Percentiles rank a stretch among this genome's conserved stretches.
Evolutionary conservation across 2,113 vertebrate genomes (phyloP).

Genomic region (Kobus ellipsiprymnus): DNA sequence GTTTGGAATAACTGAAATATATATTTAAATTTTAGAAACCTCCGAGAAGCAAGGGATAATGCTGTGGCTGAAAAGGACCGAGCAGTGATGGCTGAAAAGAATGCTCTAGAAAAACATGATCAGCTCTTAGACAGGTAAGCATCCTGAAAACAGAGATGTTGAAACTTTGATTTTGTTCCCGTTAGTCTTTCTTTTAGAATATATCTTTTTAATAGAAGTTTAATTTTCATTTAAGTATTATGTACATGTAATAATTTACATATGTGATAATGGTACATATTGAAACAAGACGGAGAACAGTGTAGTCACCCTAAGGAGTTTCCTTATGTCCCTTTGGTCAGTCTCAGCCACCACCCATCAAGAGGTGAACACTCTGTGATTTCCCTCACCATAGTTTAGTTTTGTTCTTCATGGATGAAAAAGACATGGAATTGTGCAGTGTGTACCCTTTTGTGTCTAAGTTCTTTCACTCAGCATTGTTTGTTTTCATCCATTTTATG

Average conservation of each 20-base stretch:
- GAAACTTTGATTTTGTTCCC: background rate
- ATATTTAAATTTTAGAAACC: conserved; percentile 81
- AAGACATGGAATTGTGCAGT: background rate
- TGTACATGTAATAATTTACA: background rate
- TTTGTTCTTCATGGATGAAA: background rate
- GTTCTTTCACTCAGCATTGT: background rate
- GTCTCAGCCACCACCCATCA: background rate
- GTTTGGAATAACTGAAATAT: conserved; percentile 24
- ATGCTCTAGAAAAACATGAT: conserved; percentile 89
- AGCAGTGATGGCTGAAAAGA: conserved; percentile 87
- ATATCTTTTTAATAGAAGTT: background rate
- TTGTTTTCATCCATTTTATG: background rate
- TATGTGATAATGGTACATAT: background rate
- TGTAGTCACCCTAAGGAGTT: background rate
- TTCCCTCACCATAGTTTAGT: background rate
- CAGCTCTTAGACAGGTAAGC: conserved; percentile 95
- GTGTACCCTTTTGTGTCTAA: background rate
- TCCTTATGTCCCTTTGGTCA: background rate
- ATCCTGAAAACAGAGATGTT: background rate
- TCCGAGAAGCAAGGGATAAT: conserved; percentile 94
- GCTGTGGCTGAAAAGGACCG: conserved; percentile 92
- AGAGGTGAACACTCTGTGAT: background rate
- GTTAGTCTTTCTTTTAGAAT: background rate
- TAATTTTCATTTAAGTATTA: conserved; percentile 1
- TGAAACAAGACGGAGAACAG: background rate